Evolutionary conservation across 2,888 invertebrate species (phyloP), one percentile per base, ranked within the genome.

Genomic region (Pemphredon lugubris): DNA sequence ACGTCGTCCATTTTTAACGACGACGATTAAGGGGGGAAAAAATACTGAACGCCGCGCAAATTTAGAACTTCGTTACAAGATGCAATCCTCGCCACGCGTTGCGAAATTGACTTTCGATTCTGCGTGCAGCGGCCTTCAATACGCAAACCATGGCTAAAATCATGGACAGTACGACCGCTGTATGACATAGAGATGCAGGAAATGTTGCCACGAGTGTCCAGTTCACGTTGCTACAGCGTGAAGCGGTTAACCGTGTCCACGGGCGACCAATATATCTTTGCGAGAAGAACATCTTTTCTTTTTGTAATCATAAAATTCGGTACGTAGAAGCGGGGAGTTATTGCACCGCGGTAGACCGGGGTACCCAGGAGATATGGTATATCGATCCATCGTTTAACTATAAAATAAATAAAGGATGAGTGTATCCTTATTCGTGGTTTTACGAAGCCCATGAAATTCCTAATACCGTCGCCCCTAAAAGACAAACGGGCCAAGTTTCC

Each of bases 101-200:
- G 68, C 70, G 60, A 68, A 60, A 70, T 37, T 18, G 37, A 70
- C 70, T 70, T 70, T 70, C 70, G 47, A 50, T 68, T 70, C 39
- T 60, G 50, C 68, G 55, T 55, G 23, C 23, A 39, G 13, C 68
- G 50, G 70, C 70, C 70, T 70, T 70, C 59, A 70, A 68, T 67
- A 54, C 37, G 21, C 47, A n/a, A 42, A 21, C 32, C 54, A 50
- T 67, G 11, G 39, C 59, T 18, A 59, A 70, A 70, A 55, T 69
- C 48, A 37, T 50, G 26, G 26, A 26, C 7, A 34, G 9, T 4
- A 11, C 42, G 45, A 66, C 23, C 42, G 37, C 14, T 39, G 16
- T 53, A n/a, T n/a, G n/a, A n/a, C n/a, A 40, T 11, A 30, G 50
- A 9, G 34, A 60, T 44, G 70, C 69, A 63, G 66, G 64, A 70